These are phyloP conservation scores for Nycticryphes semicollaris DNA, from an alignment of 2,113 vertebrate species.

Conservation along the genomic window DNA sequence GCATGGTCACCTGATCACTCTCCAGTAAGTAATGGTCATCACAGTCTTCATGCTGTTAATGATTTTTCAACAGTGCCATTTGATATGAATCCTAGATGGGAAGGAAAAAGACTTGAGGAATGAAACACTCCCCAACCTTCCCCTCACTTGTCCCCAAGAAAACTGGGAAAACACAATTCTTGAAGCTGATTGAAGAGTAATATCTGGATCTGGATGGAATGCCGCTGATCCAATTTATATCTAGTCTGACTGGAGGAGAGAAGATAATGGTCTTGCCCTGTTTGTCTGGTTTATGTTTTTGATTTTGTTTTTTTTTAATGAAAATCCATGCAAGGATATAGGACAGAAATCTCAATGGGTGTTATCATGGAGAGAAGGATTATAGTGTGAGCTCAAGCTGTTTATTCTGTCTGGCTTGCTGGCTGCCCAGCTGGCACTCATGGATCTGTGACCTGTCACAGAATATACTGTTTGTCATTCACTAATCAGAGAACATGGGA, in stretches of 20 bases:
- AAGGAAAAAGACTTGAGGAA: neutral
- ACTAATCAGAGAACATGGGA: neutral
- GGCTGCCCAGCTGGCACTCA: neutral
- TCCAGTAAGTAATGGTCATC: slow-evolving; percentile 79
- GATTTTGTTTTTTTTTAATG: neutral
- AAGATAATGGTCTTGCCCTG: neutral
- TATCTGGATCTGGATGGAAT: neutral
- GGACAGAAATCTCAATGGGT: neutral
- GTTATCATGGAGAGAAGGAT: neutral
- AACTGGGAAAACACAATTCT: neutral
- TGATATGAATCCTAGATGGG: neutral
- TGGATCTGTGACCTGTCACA: neutral
- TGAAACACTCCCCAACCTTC: neutral
- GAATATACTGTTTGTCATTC: neutral
- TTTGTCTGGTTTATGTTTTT: no score
- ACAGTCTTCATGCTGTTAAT: neutral
- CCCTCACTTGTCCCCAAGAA: neutral
- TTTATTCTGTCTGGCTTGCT: neutral
- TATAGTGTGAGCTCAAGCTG: neutral
- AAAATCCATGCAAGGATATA: neutral
- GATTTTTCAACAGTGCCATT: neutral
- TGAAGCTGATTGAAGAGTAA: neutral
- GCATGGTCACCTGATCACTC: slow-evolving; percentile 94
- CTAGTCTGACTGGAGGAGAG: neutral
- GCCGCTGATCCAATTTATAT: neutral